Base-by-base conservation (phyloP, 2,888 invertebrate species). In the Brachyptera putata region DNA sequence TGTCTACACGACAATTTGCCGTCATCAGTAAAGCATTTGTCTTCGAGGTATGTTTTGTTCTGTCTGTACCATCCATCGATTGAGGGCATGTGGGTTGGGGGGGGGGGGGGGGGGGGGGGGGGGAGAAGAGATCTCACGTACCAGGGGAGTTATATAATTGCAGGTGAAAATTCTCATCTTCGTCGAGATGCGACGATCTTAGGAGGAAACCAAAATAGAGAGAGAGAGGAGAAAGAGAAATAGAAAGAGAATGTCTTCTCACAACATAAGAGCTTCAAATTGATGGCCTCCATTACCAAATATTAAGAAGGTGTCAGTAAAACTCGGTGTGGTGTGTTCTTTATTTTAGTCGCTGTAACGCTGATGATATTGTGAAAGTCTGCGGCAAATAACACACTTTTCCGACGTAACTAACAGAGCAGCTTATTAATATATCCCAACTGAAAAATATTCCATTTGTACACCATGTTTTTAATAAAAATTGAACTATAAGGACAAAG, bases 91-190 rank as follows among this genome's bases (percentile, higher is more conserved):
- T 30, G 30, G 30, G 30, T 11, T 30, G 7, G 9, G 34, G 11
- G 11, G 34, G 34, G 34, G 7, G 11, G 34, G 34, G 34, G 34
- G 7, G 34, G 34, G 34, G 34, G 34, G 5, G 34, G 34, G 11
- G 34, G n/a, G n/a, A n/a, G n/a, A n/a, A n/a, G 7, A 39, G 3
- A 4, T 39, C 9, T 7, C 11, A 14, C 39, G 4, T 11, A 39
- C 7, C 4, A 39, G n/a, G 7, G 4, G 11, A 39, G 39, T 39
- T 39, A 39, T 4, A 24, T 49, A 49, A 49, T 49, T 49, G 48
- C 48, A 49, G 48, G 48, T 49, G 25, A 25, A 49, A 49, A n/a
- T 4, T 26, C 48, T 49, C 25, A 49, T 49, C 48, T 7, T n/a
- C n/a, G 5, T 4, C 16, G 25, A 49, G 48, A 43, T 43, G 16